A percentile compares a stretch with the other conserved stretches of the same genome.
Conservation (phyloP, 2,113 vertebrate genomes). For the Trachemys scripta region DNA sequence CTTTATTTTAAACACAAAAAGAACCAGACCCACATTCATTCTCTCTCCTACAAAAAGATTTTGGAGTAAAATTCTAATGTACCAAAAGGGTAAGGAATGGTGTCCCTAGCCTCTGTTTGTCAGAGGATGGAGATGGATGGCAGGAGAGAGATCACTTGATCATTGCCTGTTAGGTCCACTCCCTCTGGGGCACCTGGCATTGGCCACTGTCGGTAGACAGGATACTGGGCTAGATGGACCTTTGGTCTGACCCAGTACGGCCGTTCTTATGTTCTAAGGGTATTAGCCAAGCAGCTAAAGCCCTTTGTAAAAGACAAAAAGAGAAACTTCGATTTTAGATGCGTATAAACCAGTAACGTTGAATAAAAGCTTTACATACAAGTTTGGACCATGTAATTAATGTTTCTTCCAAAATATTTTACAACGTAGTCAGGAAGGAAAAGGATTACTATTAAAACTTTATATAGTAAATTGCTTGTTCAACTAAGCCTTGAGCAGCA, state of each 20-base stretch:
- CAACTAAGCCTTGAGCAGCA: slow-evolving; percentile 74
- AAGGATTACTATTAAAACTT: background rate
- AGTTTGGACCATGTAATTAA: background rate
- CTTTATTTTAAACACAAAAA: slow-evolving; percentile 13
- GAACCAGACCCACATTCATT: background rate
- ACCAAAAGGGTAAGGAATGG: background rate
- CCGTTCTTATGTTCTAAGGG: background rate
- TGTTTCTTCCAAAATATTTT: slow-evolving; percentile 27
- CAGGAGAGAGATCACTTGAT: too few species aligned
- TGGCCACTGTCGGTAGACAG: too few species aligned
- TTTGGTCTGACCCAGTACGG: too few species aligned
- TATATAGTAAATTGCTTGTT: slow-evolving; percentile 72
- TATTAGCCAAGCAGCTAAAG: background rate
- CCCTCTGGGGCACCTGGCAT: too few species aligned
- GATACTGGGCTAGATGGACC: too few species aligned
- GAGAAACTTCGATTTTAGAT: background rate
- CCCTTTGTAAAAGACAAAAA: background rate
- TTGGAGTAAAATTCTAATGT: background rate
- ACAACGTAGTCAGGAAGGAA: background rate
- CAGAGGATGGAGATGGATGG: too few species aligned
- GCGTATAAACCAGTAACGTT: background rate
- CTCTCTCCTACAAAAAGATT: background rate
- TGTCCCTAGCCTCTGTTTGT: too few species aligned
- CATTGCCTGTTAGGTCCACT: too few species aligned
- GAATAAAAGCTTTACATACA: accelerated